A percentile compares a stretch with the other conserved stretches of the same genome.
These are phyloP conservation scores for Drosophila ironensis DNA, from an alignment of 1,140 invertebrate species.

Conservation along the genomic window DNA sequence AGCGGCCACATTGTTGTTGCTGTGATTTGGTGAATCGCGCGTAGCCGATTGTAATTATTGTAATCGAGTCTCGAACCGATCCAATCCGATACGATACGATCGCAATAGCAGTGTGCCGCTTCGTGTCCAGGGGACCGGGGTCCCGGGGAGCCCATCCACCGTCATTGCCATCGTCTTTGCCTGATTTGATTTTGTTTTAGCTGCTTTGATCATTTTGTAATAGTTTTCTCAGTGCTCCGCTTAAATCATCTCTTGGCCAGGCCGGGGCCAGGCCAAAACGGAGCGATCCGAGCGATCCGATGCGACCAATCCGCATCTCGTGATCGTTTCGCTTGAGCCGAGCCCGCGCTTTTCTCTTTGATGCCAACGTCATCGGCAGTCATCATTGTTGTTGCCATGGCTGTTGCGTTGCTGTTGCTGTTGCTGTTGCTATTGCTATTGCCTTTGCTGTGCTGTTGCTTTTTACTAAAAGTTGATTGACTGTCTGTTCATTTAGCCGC, in stretches of 20 bases:
- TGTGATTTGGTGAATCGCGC: constrained; percentile 77
- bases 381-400: constrained; percentile 18
- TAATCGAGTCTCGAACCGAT: constrained; percentile 80
- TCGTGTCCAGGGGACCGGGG: background rate
- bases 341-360: constrained; percentile 68
- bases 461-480: constrained; percentile 77
- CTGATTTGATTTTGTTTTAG: constrained; percentile 75
- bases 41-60: constrained; percentile 81
- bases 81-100: constrained; percentile 79
- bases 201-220: constrained; percentile 73
- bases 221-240: constrained; percentile 71
- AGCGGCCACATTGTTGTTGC: constrained; percentile 25
- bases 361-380: constrained; percentile 55
- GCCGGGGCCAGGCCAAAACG: constrained; percentile 17
- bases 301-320: constrained; percentile 17
- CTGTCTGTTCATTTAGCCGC: constrained; percentile 77
- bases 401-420: constrained; percentile 16
- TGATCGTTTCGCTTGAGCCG: constrained; percentile 46
- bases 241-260: constrained; percentile 68
- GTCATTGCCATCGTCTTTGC: constrained; percentile 48
- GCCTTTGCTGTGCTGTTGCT: constrained; percentile 45
- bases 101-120: constrained; percentile 15
- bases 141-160: constrained; percentile 5
- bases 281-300: background rate
- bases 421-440: constrained; percentile 13